phyloP scores from a whole-genome alignment of 1,140 invertebrate species.

The Portunus trituberculatus region DNA sequence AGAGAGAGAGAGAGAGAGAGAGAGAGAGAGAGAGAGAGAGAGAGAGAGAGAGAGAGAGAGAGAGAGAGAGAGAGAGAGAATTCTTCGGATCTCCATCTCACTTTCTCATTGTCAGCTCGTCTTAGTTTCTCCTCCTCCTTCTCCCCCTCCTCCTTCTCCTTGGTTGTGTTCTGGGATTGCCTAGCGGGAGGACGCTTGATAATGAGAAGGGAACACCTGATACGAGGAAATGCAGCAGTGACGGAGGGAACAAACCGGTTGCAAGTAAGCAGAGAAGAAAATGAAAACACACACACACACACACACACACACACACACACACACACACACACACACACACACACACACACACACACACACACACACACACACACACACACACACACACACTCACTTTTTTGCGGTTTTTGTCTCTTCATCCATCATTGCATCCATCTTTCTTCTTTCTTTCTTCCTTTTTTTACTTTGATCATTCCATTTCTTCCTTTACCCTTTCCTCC shows the following conservation, averaged over 20 bases:
- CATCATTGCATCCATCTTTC: too few species aligned
- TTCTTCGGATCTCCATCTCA: neutral
- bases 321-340: neutral
- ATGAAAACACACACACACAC: neutral
- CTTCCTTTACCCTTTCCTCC: too few species aligned
- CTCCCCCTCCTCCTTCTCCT: too few species aligned
- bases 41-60: neutral
- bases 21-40: neutral
- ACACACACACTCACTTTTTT: neutral
- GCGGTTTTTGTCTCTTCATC: too few species aligned
- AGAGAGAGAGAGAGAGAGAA: neutral
- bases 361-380: neutral
- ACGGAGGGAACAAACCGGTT: neutral
- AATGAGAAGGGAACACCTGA: neutral
- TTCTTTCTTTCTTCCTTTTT: too few species aligned
- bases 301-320: neutral
- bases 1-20: slow-evolving; percentile 29
- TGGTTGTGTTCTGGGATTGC: too few species aligned
- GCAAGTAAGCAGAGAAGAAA: neutral
- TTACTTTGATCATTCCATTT: too few species aligned
- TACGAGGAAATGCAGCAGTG: neutral
- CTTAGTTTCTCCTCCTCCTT: too few species aligned
- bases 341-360: neutral
- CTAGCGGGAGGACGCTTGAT: too few species aligned
- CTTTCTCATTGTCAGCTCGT: too few species aligned